A percentile compares a stretch with the other conserved stretches of the same genome.
Conservation (phyloP, 2,888 invertebrate species). For the Emmelina monodactyla region DNA sequence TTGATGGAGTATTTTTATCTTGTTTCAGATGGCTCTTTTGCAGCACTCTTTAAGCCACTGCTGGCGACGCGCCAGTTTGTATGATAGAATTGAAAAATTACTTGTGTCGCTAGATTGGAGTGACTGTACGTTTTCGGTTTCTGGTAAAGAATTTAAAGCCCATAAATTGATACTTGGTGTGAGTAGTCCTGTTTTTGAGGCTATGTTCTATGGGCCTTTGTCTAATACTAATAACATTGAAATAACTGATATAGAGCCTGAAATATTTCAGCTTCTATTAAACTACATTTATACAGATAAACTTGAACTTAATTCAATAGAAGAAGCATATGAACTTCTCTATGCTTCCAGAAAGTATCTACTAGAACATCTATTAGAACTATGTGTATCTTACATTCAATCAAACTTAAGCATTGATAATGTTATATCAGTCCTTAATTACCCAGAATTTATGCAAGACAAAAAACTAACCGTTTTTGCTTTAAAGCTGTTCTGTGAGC, state of each 20-base stretch:
- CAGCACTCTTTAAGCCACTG: conserved; percentile 30
- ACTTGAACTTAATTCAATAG: conserved; percentile 58
- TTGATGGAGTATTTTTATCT: conserved; percentile 11
- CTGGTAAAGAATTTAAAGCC: conserved; percentile 57
- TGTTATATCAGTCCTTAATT: conserved; percentile 67
- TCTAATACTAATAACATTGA: conserved; percentile 53
- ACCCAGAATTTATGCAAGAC: conserved; percentile 67
- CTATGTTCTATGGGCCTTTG: conserved; percentile 71
- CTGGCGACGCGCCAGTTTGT: conserved; percentile 36
- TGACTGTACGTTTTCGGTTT: conserved; percentile 67
- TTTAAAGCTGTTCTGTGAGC: conserved; percentile 62
- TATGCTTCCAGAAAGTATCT: conserved; percentile 74
- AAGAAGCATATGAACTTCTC: conserved; percentile 68
- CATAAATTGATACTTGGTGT: conserved; percentile 71
- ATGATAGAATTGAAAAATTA: conserved; percentile 53
- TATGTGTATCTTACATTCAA: conserved; percentile 61
- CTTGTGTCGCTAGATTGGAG: conserved; percentile 61
- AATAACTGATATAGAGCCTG: conserved; percentile 67
- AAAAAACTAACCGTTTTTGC: conserved; percentile 58
- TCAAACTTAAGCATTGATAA: conserved; percentile 64
- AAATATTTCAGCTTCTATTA: conserved; percentile 67
- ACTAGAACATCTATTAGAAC: conserved; percentile 54
- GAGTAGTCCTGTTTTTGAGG: conserved; percentile 73
- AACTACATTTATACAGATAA: conserved; percentile 70
- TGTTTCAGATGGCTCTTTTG: conserved; percentile 57